Percentiles rank a stretch among this genome's conserved stretches.
These are phyloP conservation scores for Manis javanica DNA, from an alignment of 2,797 vertebrate species.

Conservation along the genomic window DNA sequence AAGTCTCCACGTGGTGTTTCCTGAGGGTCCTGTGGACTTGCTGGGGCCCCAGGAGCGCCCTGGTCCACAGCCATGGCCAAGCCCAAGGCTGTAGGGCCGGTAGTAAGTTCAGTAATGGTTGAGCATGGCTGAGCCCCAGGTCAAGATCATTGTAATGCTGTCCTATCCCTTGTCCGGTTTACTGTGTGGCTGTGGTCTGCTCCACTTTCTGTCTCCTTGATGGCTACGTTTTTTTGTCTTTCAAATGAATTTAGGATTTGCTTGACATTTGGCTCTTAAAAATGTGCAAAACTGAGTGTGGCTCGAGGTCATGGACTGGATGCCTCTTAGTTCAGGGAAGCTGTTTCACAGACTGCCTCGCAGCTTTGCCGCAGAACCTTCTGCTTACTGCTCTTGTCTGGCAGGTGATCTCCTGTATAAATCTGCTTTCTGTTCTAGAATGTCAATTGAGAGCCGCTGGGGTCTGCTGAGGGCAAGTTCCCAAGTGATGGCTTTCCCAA, in stretches of 20 bases:
- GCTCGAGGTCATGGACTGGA: constrained; percentile 37
- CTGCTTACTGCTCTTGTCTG: background rate
- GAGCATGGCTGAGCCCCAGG: background rate
- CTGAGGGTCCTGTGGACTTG: background rate
- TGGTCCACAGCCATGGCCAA: background rate
- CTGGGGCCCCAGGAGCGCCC: background rate
- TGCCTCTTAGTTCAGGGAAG: background rate
- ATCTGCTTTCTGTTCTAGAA: constrained; percentile 25
- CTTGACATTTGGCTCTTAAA: constrained; percentile 7
- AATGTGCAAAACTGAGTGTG: background rate
- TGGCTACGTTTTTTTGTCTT: constrained; percentile 31
- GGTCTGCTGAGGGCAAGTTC: constrained; percentile 33
- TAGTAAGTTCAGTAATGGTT: background rate
- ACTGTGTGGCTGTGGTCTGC: background rate
- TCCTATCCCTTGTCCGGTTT: constrained; percentile 1
- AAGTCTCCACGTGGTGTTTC: background rate
- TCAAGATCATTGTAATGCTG: background rate
- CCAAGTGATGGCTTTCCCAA: constrained; percentile 45
- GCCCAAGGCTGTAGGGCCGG: background rate
- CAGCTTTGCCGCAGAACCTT: constrained; percentile 45
- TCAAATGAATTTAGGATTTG: constrained; percentile 19
- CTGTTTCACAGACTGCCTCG: background rate
- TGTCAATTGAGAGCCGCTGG: constrained; percentile 23
- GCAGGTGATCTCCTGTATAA: constrained; percentile 36
- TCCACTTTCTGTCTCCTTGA: background rate